Evolutionary conservation across 2,113 vertebrate species (phyloP).

Genomic region (Oceanodroma tethys): DNA sequence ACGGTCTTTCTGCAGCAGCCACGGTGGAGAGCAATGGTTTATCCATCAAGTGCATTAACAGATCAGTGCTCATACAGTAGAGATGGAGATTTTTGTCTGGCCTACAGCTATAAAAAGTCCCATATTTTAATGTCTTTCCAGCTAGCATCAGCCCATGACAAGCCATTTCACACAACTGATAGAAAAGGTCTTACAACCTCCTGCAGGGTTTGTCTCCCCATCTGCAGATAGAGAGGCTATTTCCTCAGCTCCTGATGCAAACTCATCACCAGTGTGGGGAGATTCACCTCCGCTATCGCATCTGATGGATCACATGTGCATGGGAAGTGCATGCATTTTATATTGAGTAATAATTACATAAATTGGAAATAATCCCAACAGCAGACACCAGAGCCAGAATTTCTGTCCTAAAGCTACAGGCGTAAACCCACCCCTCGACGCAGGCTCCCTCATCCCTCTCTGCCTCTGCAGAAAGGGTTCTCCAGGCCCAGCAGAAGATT

Average conservation of each 20-base stretch:
- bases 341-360: neutral
- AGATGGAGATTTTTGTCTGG: neutral
- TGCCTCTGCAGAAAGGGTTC: too few relatives aligned
- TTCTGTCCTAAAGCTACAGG: neutral
- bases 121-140: neutral
- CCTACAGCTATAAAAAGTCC: neutral
- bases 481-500: neutral
- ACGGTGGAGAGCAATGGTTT: neutral
- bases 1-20: neutral
- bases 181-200: neutral
- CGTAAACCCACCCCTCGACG: fast-evolving
- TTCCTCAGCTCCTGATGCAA: neutral
- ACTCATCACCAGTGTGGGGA: fast-evolving
- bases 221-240: neutral
- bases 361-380: neutral
- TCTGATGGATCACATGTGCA: fast-evolving
- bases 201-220: neutral
- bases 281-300: neutral
- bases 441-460: neutral
- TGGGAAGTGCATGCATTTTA: neutral
- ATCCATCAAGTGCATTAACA: neutral
- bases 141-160: neutral
- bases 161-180: neutral
- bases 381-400: neutral
- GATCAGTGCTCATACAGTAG: too few relatives aligned